phyloP scores from a whole-genome alignment of 1,140 invertebrate species.

The Druon quercuslanigerum region DNA sequence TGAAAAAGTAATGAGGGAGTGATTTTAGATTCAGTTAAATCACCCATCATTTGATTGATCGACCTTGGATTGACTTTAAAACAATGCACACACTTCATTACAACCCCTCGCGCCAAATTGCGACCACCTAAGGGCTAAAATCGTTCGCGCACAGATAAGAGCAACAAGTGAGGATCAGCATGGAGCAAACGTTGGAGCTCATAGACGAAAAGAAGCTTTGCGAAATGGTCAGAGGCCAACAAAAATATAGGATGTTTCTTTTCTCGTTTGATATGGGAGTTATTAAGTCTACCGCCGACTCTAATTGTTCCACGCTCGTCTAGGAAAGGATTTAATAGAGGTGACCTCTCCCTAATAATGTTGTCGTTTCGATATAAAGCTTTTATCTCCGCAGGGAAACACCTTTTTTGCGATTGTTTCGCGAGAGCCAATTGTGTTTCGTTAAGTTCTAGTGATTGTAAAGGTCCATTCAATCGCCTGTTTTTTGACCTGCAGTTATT shows the following conservation, averaged over 20 bases:
- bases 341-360: background rate
- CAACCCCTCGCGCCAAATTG: background rate
- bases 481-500: too few relatives aligned
- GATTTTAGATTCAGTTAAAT: too few relatives aligned
- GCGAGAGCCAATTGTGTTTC: too few relatives aligned
- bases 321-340: background rate
- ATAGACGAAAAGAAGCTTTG: background rate
- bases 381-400: too few relatives aligned
- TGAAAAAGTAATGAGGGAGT: too few relatives aligned
- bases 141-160: constrained; percentile 32
- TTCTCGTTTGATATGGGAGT: background rate
- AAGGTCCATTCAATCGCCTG: too few relatives aligned
- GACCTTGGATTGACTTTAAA: constrained; percentile 27
- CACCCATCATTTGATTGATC: constrained; percentile 15
- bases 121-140: constrained; percentile 42
- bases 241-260: background rate
- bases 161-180: constrained; percentile 47
- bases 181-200: constrained; percentile 41
- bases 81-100: constrained; percentile 39
- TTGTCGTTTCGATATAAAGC: background rate
- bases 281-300: too few relatives aligned
- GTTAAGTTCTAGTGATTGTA: too few relatives aligned
- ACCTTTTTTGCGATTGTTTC: too few relatives aligned
- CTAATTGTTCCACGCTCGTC: background rate
- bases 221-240: background rate